These are phyloP conservation scores for Nesidiocoris tenuis DNA, from an alignment of 2,888 invertebrate genomes.

Conservation along the genomic window DNA sequence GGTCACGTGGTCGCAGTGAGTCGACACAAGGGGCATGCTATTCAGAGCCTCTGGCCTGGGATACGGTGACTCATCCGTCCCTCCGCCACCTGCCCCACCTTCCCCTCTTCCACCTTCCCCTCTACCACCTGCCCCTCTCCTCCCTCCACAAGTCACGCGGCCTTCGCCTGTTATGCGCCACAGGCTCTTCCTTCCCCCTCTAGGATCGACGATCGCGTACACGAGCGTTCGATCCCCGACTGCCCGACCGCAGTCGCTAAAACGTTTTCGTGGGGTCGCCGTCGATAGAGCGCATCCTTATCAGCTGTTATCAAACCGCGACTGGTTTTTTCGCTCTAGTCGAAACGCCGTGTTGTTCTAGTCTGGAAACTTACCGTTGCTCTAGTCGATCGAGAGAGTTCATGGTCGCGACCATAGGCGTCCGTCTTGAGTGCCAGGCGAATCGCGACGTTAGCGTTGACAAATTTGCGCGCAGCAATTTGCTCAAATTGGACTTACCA, in stretches of 20 bases:
- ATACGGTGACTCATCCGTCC: neutral
- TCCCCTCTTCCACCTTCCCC: too few species aligned
- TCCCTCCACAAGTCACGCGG: too few species aligned
- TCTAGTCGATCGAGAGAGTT: neutral
- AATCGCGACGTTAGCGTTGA: neutral
- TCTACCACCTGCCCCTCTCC: neutral
- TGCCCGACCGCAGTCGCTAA: neutral
- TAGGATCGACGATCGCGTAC: neutral
- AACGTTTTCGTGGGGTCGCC: too few species aligned
- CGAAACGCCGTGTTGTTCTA: too few species aligned
- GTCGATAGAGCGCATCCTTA: too few species aligned
- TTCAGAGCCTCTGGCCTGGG: neutral
- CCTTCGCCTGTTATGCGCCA: neutral
- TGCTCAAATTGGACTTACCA: neutral
- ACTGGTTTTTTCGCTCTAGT: too few species aligned
- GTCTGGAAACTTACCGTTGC: too few species aligned
- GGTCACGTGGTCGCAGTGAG: neutral
- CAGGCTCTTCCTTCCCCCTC: neutral
- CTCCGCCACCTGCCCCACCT: neutral
- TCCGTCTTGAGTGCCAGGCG: neutral
- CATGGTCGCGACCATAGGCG: neutral
- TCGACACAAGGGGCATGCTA: neutral
- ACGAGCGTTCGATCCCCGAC: neutral
- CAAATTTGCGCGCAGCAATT: too few species aligned
- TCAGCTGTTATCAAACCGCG: too few species aligned